Percentiles rank a stretch among this genome's conserved stretches.
Evolutionary conservation across 2,113 vertebrate genomes (phyloP).

Genomic region (Phycodurus eques): DNA sequence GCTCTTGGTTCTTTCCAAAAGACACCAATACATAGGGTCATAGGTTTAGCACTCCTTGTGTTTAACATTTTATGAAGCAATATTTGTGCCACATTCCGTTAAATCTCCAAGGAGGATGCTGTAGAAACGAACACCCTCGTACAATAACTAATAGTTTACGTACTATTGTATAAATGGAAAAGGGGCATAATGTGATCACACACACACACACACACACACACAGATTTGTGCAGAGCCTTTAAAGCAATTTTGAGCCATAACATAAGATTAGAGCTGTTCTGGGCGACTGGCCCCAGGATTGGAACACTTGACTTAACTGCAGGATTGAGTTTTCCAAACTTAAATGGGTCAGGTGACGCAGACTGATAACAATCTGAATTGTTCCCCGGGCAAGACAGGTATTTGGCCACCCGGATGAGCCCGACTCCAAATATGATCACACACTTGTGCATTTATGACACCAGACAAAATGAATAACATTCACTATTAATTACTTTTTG

Average conservation of each 20-base stretch:
- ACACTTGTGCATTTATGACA: too few relatives aligned
- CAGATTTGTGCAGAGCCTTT: not conserved
- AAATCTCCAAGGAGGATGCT: not conserved
- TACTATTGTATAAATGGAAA: not conserved
- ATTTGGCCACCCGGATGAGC: not conserved
- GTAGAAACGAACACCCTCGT: not conserved
- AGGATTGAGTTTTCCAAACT: constrained; percentile 31
- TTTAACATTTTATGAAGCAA: not conserved
- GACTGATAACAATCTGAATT: not conserved
- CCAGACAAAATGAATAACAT: not conserved
- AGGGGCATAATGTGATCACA: not conserved
- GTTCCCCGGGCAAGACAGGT: not conserved
- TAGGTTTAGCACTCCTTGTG: constrained; percentile 14
- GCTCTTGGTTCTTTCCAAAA: constrained; percentile 11
- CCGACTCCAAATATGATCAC: not conserved
- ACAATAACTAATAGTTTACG: not conserved
- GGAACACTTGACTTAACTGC: constrained; percentile 21
- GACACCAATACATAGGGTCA: constrained; percentile 3
- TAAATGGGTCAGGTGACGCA: not conserved
- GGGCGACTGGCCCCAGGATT: not conserved
- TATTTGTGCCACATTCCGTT: not conserved
- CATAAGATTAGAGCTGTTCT: constrained; percentile 11
- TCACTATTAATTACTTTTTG: not conserved
- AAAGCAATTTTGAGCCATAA: constrained; percentile 5
- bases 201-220: not conserved